A percentile compares a stretch with the other conserved stretches of the same genome.
Evolutionary conservation across 2,888 invertebrate genomes (phyloP).

Genomic region (Drosophila borborema): DNA sequence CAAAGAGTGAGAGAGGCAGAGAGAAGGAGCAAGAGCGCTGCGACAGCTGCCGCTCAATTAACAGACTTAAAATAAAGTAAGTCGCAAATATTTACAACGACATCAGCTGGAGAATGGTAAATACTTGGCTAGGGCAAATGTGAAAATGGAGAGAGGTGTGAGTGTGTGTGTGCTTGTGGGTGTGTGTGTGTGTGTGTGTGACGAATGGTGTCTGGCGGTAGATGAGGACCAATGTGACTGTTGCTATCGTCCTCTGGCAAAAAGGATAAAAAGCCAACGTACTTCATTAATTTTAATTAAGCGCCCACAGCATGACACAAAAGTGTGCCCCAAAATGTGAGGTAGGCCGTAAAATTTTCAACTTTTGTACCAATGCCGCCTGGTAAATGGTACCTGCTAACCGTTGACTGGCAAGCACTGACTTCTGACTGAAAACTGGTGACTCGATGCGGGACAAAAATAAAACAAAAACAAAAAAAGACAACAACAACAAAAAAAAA

Average conservation of each 20-base stretch:
- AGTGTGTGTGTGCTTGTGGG: background rate
- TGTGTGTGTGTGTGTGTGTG: background rate
- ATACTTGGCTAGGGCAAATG: conserved; percentile 12
- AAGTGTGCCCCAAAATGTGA: conserved; percentile 38
- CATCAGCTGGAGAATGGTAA: conserved; percentile 35
- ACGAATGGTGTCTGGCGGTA: background rate
- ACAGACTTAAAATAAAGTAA: conserved; percentile 64
- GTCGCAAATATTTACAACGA: conserved; percentile 60
- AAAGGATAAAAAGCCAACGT: conserved; percentile 71
- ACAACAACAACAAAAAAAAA: background rate
- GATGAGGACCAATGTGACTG: background rate
- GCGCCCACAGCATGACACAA: conserved; percentile 69
- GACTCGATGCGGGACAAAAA: background rate
- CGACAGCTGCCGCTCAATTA: conserved; percentile 57
- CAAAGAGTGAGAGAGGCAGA: background rate
- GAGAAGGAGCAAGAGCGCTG: background rate
- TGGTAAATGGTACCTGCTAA: conserved; percentile 22
- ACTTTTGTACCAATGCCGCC: conserved; percentile 26
- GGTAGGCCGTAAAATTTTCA: conserved; percentile 31
- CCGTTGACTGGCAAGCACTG: conserved; percentile 3
- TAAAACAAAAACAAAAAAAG: background rate
- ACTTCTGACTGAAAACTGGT: conserved; percentile 5
- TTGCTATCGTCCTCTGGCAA: conserved; percentile 28
- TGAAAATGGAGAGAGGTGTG: background rate
- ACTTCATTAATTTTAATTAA: conserved; percentile 79